Evolutionary conservation across 2,113 vertebrate genomes (phyloP).

Genomic region (Dipodomys stephensi): DNA sequence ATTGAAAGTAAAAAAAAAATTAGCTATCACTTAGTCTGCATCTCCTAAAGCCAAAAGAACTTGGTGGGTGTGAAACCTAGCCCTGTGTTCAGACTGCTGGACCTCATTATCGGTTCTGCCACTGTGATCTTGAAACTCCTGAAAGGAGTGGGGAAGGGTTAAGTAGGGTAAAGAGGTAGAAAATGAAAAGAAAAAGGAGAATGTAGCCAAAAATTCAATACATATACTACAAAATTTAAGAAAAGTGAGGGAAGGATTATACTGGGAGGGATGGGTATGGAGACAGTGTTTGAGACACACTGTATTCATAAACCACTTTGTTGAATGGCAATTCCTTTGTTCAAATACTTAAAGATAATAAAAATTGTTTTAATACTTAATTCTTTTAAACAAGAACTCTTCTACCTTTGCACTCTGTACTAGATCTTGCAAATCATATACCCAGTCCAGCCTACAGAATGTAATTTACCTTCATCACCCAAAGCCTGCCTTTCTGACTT

Average conservation of each 20-base stretch:
- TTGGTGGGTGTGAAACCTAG: rapidly evolving
- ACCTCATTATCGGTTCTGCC: neutral
- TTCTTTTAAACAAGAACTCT: neutral
- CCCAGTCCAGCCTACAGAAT: neutral
- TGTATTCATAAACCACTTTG: too few species aligned
- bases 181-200: too few species aligned
- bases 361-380: too few species aligned
- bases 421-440: neutral
- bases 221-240: too few species aligned
- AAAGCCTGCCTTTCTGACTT: neutral
- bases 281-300: too few species aligned
- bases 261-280: too few species aligned
- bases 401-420: neutral
- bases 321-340: too few species aligned
- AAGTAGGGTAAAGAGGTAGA: too few species aligned
- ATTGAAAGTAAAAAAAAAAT: neutral
- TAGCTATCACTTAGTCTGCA: neutral
- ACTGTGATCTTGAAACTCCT: neutral
- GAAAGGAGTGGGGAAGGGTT: too few species aligned
- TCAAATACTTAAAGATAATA: too few species aligned
- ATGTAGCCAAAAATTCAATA: too few species aligned
- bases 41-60: neutral
- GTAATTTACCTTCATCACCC: constrained; percentile 16
- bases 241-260: too few species aligned
- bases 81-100: neutral